Evolutionary conservation across 64 coral and sea anemone species (phyloP), one percentile per base, ranked within the genome.

Genomic region (Stichodactyla helianthus): DNA sequence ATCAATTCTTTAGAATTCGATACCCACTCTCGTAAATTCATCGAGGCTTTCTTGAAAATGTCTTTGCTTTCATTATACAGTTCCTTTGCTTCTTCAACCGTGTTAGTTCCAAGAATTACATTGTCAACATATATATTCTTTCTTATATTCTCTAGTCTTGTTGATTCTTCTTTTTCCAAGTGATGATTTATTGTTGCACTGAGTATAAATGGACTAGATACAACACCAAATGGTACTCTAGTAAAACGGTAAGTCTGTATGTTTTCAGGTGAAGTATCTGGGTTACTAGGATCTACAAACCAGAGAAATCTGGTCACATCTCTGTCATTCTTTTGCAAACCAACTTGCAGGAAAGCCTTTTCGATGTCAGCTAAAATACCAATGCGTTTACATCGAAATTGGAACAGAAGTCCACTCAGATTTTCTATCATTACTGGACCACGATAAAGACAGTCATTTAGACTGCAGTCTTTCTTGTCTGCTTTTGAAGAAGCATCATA

Each of bases 61-160:
- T 71, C 77, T 52, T 91, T 91, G 1, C 76, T 86, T 91, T 83
- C 84, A 23, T 70, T 91, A 85, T 87, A 86, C 50, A 91, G 85
- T 91, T 91, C 51, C 57, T 13, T 84, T 56, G 78, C 78, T 86
- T 91, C 26, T 91, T 91, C 89, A 61, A 85, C 11, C 52, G 77
- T 91, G 79, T 77, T 77, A 87, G 79, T 79, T 55, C 84, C 84
- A 54, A 50, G 78, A 20, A 91, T 56, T 85, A 91, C 85, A 61
- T 91, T 86, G 83, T 91, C 84, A 77, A 91, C 76, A 10, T 91
- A 91, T 52, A 91, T 91, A 59, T 86, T 91, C 50, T 91, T 56
- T 82, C 74, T 61, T 79, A 91, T 87, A 31, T 44, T 54, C 54
- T 87, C 28, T 52, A 84, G 77, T 55, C 79, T 80, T 87, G 77